A percentile compares a stretch with the other conserved stretches of the same genome.
These are phyloP conservation scores for Cynopterus sphinx DNA, from an alignment of 2,797 vertebrate species.

Conservation along the genomic window DNA sequence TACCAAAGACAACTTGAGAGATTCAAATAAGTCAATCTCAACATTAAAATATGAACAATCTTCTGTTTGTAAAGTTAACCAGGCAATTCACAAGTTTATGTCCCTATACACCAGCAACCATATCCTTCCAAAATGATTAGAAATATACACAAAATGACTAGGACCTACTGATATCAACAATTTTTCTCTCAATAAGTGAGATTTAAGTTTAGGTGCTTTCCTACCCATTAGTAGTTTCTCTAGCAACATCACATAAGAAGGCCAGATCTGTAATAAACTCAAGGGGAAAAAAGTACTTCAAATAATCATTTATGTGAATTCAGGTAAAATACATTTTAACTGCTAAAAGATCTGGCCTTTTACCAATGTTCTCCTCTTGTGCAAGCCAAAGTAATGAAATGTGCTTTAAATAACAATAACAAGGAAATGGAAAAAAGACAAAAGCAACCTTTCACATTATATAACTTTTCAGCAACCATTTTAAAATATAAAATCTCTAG, in stretches of 20 bases:
- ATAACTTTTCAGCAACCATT: slow-evolving; percentile 5
- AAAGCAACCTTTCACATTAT: slow-evolving; percentile 5
- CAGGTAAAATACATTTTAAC: slow-evolving; percentile 9
- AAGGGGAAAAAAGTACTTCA: not conserved
- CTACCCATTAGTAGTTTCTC: not conserved
- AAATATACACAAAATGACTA: not conserved
- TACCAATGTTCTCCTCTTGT: slow-evolving; percentile 6
- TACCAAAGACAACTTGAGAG: not conserved
- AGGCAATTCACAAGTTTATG: not conserved
- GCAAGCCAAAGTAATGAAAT: not conserved
- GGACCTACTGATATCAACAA: not conserved
- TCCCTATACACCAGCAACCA: not conserved
- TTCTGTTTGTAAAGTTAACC: not conserved
- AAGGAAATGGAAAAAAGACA: not conserved
- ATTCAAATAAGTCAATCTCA: not conserved
- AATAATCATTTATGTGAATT: not conserved
- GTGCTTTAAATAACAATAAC: not conserved
- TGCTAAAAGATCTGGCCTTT: not conserved
- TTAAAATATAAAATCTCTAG: slow-evolving; percentile 30
- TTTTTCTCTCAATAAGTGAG: slow-evolving; percentile 8
- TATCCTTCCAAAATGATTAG: not conserved
- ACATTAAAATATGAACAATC: not conserved
- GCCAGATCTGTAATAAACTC: not conserved
- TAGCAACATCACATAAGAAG: slow-evolving; percentile 8
- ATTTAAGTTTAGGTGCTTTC: not conserved